These are phyloP conservation scores for Orgyia antiqua DNA, from an alignment of 2,888 invertebrate species.

Conservation along the genomic window DNA sequence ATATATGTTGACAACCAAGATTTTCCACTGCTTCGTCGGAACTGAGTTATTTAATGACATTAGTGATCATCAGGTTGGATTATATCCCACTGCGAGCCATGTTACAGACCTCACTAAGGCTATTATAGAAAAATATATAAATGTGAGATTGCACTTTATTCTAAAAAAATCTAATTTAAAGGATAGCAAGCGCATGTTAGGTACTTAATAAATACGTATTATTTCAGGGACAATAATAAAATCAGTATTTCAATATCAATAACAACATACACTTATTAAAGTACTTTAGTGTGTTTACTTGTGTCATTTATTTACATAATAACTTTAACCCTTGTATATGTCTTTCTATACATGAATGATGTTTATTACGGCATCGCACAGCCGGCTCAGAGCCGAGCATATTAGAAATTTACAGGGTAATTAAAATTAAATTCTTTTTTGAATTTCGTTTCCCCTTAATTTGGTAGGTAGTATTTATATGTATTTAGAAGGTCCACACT, in stretches of 20 bases:
- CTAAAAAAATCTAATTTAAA: constrained; percentile 3
- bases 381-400: too few species aligned
- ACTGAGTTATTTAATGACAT: constrained; percentile 3
- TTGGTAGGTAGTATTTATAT: too few species aligned
- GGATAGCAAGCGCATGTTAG: constrained; percentile 3
- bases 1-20: constrained; percentile 3
- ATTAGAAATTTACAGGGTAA: too few species aligned
- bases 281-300: not conserved
- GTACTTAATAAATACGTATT: constrained; percentile 4
- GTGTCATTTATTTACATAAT: too few species aligned
- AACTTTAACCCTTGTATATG: too few species aligned
- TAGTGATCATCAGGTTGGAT: constrained; percentile 3
- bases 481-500: too few species aligned
- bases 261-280: not conserved
- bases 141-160: constrained; percentile 6
- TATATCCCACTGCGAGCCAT: constrained; percentile 6
- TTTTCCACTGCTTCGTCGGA: constrained; percentile 3
- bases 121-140: constrained; percentile 6
- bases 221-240: not conserved
- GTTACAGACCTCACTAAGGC: constrained; percentile 4
- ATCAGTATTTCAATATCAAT: not conserved
- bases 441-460: too few species aligned
- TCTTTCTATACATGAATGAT: too few species aligned
- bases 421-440: too few species aligned
- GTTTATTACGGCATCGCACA: too few species aligned